A percentile compares a stretch with the other conserved stretches of the same genome.
phyloP scores from a whole-genome alignment of 2,888 invertebrate genomes.

The Scelioninae gen. 1 region DNA sequence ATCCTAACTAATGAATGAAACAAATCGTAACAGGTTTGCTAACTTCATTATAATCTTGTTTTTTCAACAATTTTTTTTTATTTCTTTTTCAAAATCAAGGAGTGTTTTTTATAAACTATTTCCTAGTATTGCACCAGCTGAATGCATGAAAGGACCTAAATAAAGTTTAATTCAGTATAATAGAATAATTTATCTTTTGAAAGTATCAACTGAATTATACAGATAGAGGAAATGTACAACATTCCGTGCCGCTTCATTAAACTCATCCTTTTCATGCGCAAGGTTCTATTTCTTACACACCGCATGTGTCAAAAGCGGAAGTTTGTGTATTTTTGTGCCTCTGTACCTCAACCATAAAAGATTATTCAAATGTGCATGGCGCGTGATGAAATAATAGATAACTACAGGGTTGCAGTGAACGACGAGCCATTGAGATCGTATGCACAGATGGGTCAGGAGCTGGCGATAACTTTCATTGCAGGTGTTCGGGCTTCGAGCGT shows the following conservation, averaged over 20 bases:
- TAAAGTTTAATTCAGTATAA: conserved; percentile 31
- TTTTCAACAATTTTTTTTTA: no score
- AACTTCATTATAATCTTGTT: no score
- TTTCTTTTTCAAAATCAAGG: no score
- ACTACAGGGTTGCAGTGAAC: conserved; percentile 40
- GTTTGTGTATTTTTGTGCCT: conserved; percentile 32
- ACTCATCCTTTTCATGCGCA: conserved; percentile 23
- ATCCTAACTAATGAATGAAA: no score
- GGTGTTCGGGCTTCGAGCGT: conserved; percentile 62
- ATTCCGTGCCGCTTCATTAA: conserved; percentile 44
- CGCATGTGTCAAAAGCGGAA: conserved; percentile 41
- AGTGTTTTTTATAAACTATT: background rate
- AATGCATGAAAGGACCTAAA: conserved; percentile 10
- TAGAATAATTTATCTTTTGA: conserved; percentile 50
- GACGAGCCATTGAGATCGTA: conserved; percentile 47
- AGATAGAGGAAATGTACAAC: conserved; percentile 12
- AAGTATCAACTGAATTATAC: conserved; percentile 35
- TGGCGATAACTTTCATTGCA: conserved; percentile 71
- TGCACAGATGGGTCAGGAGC: conserved; percentile 51
- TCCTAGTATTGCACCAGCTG: background rate
- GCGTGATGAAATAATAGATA: conserved; percentile 66
- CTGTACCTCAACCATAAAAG: conserved; percentile 13
- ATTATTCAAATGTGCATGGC: conserved; percentile 48
- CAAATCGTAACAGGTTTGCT: no score
- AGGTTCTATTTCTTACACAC: conserved; percentile 32